phyloP scores from a whole-genome alignment of 2,888 invertebrate genomes.

The Zygaena filipendulae region DNA sequence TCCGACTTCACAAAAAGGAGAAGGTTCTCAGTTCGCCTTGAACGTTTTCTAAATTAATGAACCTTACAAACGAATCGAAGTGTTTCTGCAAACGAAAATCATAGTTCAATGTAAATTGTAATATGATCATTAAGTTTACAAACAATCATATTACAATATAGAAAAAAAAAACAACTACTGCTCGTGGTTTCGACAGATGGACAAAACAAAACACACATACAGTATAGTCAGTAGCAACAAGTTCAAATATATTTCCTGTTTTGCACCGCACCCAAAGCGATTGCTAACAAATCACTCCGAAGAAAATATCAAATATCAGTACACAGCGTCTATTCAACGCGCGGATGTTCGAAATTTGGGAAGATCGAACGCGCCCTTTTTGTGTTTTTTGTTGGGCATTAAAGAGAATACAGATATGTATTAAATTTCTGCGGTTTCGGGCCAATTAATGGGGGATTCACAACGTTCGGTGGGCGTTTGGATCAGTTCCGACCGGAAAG shows the following conservation, averaged over 20 bases:
- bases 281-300: slow-evolving; percentile 49
- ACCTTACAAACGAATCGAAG: no score
- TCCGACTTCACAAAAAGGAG: no score
- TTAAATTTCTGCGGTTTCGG: slow-evolving; percentile 54
- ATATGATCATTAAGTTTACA: neutral
- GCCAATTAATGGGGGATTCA: slow-evolving; percentile 57
- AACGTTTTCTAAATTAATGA: no score
- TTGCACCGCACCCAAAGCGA: slow-evolving; percentile 50
- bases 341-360: slow-evolving; percentile 47
- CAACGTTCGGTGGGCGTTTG: slow-evolving; percentile 50
- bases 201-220: slow-evolving; percentile 31
- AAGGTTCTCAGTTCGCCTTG: no score
- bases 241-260: slow-evolving; percentile 56
- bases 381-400: slow-evolving; percentile 39
- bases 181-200: slow-evolving; percentile 31
- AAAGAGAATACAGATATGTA: no score
- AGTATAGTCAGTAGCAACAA: slow-evolving; percentile 46
- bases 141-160: slow-evolving; percentile 8
- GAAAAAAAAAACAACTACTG: slow-evolving; percentile 28
- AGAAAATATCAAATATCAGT: slow-evolving; percentile 58
- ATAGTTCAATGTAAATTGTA: no score
- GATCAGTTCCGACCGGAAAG: slow-evolving; percentile 64
- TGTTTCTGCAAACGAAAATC: no score
- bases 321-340: slow-evolving; percentile 25
- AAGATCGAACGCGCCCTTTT: slow-evolving; percentile 41